Conservation (phyloP, 1,140 invertebrate species). For the Drosophila rhopaloa region DNA sequence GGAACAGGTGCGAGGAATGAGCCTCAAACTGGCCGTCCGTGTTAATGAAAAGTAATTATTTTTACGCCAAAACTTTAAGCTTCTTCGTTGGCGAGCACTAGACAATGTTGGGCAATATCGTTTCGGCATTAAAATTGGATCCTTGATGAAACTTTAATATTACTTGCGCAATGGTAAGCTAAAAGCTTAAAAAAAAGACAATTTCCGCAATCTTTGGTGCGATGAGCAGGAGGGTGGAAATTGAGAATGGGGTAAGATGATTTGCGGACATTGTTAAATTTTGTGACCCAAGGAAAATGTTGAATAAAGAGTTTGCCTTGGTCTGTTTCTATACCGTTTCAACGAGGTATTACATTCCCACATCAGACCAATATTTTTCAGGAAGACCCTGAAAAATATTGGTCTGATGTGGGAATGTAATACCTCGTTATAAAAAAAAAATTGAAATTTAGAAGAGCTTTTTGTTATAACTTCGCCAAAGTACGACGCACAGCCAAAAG, state of each 20-base stretch:
- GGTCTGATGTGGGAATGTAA: no score
- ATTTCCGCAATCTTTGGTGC: slow-evolving; percentile 62
- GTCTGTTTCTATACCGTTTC: no score
- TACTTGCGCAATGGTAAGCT: slow-evolving; percentile 41
- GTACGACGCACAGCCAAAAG: no score
- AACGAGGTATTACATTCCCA: no score
- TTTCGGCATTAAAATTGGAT: slow-evolving; percentile 62
- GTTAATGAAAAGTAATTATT: slow-evolving; percentile 77
- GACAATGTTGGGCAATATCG: slow-evolving; percentile 39
- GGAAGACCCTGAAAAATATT: no score
- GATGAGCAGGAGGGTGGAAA: not conserved
- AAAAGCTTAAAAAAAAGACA: slow-evolving; percentile 65
- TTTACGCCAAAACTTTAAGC: slow-evolving; percentile 45
- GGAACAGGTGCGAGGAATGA: slow-evolving; percentile 61
- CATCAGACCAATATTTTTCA: no score
- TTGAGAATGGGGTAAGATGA: slow-evolving; percentile 32
- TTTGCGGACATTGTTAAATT: slow-evolving; percentile 64
- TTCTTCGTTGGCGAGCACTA: not conserved
- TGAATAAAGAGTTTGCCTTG: not conserved
- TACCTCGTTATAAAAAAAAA: no score
- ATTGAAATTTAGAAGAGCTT: no score
- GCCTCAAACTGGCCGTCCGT: slow-evolving; percentile 30
- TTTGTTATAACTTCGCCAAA: no score
- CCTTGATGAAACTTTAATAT: slow-evolving; percentile 70
- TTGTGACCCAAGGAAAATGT: slow-evolving; percentile 45